Percentiles rank a stretch among this genome's conserved stretches.
Evolutionary conservation across 2,113 vertebrate species (phyloP).

Genomic region (Thunnus thynnus): DNA sequence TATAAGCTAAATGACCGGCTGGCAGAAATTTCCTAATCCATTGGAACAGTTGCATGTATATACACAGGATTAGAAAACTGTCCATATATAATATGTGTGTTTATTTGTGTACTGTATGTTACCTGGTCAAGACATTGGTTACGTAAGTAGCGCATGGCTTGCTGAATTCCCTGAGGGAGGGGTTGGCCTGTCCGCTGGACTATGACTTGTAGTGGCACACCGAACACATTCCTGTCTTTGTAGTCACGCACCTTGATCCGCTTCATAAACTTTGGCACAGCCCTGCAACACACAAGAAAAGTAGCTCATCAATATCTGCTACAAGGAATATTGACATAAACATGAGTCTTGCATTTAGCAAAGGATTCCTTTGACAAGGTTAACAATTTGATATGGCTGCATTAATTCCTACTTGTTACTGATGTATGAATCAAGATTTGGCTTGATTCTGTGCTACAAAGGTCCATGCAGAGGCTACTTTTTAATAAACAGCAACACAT

Average conservation of each 20-base stretch:
- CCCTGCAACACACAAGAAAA: constrained; percentile 85
- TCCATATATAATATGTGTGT: not conserved
- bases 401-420: not conserved
- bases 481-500: too few relatives aligned
- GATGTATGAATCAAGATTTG: not conserved
- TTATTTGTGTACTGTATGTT: constrained; percentile 29
- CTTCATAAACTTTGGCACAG: constrained; percentile 99
- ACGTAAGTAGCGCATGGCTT: constrained; percentile 93
- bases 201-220: constrained; percentile 94
- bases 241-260: constrained; percentile 97
- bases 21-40: not conserved
- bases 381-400: not conserved
- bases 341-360: not conserved
- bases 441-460: not conserved
- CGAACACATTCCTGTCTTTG: constrained; percentile 95
- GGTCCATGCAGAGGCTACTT: too few relatives aligned
- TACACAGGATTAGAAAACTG: not conserved
- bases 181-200: constrained; percentile 96
- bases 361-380: not conserved
- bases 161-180: constrained; percentile 95
- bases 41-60: not conserved
- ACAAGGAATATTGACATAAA: not conserved
- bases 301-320: not conserved
- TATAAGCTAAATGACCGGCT: constrained; percentile 15
- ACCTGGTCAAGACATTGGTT: constrained; percentile 96